A percentile compares a stretch with the other conserved stretches of the same genome.
These are phyloP conservation scores for Acanthosoma haemorrhoidale DNA, from an alignment of 2,888 invertebrate genomes.

Conservation along the genomic window DNA sequence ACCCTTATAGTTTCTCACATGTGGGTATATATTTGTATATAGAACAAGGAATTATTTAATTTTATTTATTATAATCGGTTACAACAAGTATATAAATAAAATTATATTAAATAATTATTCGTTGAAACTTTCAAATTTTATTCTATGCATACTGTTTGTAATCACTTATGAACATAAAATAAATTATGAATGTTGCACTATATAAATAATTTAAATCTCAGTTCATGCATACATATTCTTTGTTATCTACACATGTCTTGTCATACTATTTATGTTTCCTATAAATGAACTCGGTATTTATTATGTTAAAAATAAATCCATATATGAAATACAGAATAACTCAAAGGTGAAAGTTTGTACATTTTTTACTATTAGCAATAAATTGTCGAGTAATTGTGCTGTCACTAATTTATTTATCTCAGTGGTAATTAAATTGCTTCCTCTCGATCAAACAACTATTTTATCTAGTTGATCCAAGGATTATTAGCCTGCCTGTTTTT, in stretches of 20 bases:
- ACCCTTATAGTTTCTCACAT: neutral
- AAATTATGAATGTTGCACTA: neutral
- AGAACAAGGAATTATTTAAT: constrained; percentile 5
- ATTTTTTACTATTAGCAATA: too few species aligned
- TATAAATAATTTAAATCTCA: neutral
- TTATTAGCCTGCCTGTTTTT: too few species aligned
- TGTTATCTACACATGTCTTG: neutral
- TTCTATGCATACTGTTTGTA: neutral
- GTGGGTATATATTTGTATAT: constrained; percentile 5
- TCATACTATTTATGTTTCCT: too few species aligned
- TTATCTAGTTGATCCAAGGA: too few species aligned
- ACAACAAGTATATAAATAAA: neutral
- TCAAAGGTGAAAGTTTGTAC: too few species aligned
- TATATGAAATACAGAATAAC: too few species aligned
- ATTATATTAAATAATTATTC: neutral
- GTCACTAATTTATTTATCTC: too few species aligned
- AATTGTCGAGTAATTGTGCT: too few species aligned
- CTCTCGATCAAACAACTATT: too few species aligned
- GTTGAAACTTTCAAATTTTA: neutral
- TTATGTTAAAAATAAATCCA: too few species aligned
- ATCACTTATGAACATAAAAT: neutral
- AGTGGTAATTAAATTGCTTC: too few species aligned
- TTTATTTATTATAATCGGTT: neutral
- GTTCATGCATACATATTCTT: neutral
- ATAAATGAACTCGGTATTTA: too few species aligned